A percentile compares a stretch with the other conserved stretches of the same genome.
phyloP scores from a whole-genome alignment of 2,797 vertebrate species.

The Sciurus carolinensis region DNA sequence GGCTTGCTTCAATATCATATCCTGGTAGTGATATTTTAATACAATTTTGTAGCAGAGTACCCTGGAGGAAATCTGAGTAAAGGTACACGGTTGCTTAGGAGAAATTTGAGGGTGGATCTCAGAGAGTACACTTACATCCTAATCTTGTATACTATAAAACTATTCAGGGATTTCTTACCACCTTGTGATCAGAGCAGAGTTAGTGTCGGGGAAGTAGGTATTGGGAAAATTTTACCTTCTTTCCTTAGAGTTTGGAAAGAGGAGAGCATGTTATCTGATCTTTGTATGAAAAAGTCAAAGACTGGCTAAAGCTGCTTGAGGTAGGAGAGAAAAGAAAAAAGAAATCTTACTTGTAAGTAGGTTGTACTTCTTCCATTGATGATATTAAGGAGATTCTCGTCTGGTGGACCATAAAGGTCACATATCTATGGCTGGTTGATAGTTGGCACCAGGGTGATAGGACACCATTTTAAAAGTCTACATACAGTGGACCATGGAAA shows the following conservation, averaged over 20 bases:
- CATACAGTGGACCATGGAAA: not conserved
- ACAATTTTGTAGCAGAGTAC: not conserved
- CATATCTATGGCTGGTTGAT: not conserved
- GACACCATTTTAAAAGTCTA: not conserved
- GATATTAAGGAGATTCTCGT: not conserved
- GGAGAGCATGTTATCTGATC: not conserved
- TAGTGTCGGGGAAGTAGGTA: not conserved
- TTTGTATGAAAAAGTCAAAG: not conserved
- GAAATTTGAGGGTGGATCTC: not conserved
- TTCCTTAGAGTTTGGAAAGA: not conserved
- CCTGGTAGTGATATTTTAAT: not conserved
- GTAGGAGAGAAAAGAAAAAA: not conserved
- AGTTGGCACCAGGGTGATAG: not conserved
- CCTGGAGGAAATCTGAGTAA: not conserved
- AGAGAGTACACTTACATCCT: not conserved
- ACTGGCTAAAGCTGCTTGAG: not conserved
- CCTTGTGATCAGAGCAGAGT: not conserved
- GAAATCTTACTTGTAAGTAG: not conserved
- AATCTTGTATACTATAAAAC: not conserved
- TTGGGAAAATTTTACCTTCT: not conserved
- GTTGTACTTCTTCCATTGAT: not conserved
- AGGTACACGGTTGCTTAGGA: not conserved
- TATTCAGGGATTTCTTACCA: not conserved
- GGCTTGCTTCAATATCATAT: not conserved
- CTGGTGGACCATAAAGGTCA: not conserved